Percentiles rank a stretch among this genome's conserved stretches.
Evolutionary conservation across 2,888 invertebrate genomes (phyloP).

Genomic region (Trileptium ribeirensis): DNA sequence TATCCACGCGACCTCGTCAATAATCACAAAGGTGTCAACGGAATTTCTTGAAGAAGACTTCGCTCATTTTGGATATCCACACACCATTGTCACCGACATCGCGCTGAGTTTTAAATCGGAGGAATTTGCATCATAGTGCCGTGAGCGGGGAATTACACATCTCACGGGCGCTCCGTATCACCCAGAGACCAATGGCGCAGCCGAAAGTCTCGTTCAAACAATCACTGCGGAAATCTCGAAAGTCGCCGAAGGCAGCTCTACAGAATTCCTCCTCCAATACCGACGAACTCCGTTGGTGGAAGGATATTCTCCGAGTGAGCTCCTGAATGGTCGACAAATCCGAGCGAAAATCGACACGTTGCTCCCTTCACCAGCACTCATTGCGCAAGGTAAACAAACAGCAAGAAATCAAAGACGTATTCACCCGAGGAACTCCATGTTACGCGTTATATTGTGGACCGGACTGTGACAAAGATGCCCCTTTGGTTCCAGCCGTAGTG

Average conservation of each 20-base stretch:
- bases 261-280: conserved; percentile 26
- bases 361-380: conserved; percentile 18
- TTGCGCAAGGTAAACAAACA: conserved; percentile 22
- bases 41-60: conserved; percentile 33
- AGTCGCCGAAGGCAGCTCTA: conserved; percentile 21
- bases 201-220: conserved; percentile 29
- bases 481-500: conserved; percentile 22
- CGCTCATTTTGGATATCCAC: conserved; percentile 35
- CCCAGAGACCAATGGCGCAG: conserved; percentile 32
- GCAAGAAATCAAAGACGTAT: too few species aligned
- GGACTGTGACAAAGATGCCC: conserved; percentile 6
- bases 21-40: conserved; percentile 25
- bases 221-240: conserved; percentile 22
- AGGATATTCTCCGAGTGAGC: conserved; percentile 26
- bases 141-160: conserved; percentile 12
- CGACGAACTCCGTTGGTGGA: conserved; percentile 12
- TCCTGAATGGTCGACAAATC: conserved; percentile 20
- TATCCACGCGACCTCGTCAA: conserved; percentile 6
- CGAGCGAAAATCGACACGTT: neutral
- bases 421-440: too few species aligned
- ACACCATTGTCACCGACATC: conserved; percentile 38
- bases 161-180: conserved; percentile 37
- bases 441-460: conserved; percentile 19
- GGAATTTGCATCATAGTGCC: neutral
- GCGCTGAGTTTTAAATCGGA: conserved; percentile 30